Evolutionary conservation across 2,888 invertebrate species (phyloP).

Genomic region (Aphrophora alni): DNA sequence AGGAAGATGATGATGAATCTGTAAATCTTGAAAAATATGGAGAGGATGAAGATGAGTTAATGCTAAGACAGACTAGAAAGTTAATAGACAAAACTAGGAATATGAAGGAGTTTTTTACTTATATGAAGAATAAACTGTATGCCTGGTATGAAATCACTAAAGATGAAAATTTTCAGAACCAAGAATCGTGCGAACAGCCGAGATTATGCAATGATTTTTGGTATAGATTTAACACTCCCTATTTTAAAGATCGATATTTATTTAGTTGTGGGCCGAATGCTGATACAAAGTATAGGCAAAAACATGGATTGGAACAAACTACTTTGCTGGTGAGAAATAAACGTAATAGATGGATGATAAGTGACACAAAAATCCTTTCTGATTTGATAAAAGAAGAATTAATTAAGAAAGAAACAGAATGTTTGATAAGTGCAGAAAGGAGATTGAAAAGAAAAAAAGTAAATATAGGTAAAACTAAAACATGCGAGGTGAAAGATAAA

Average conservation of each 20-base stretch:
- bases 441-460: not conserved
- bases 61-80: too few species aligned
- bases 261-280: not conserved
- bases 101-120: too few species aligned
- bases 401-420: not conserved
- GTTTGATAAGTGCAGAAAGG: not conserved
- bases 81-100: too few species aligned
- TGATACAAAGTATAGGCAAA: not conserved
- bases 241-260: not conserved
- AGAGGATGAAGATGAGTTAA: too few species aligned
- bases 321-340: not conserved
- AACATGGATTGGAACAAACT: not conserved
- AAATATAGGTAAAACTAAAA: too few species aligned
- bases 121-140: too few species aligned
- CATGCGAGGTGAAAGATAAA: not conserved
- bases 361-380: not conserved
- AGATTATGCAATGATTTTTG: too few species aligned
- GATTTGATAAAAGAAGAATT: not conserved
- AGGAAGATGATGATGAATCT: too few species aligned
- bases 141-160: too few species aligned
- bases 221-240: not conserved
- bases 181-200: too few species aligned
- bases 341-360: not conserved
- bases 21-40: too few species aligned
- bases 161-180: too few species aligned